Conservation (phyloP, 2,797 vertebrate species). For the Prunella strophiata region DNA sequence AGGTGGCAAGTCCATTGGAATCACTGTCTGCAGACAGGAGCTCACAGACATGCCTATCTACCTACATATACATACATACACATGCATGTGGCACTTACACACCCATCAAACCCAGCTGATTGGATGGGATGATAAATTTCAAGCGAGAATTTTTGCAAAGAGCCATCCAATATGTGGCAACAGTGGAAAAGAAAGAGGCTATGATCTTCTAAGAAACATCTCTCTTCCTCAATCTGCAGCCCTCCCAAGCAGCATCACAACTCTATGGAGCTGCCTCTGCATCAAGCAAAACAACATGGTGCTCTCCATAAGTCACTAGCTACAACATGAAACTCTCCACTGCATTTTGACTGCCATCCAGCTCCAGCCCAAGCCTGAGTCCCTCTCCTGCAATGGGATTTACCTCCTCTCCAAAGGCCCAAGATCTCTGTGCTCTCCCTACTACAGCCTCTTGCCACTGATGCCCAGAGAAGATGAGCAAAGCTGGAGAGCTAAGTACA, state of each 20-base stretch:
- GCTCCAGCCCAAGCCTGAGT: background rate
- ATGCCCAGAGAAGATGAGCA: fast-evolving
- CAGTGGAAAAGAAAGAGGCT: background rate
- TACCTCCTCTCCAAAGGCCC: background rate
- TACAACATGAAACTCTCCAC: background rate
- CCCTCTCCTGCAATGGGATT: background rate
- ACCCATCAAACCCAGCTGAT: background rate
- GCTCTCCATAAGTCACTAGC: background rate
- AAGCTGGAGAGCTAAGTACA: background rate
- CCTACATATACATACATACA: background rate
- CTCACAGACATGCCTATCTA: background rate
- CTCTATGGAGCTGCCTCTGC: background rate
- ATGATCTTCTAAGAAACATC: background rate
- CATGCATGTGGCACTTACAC: background rate
- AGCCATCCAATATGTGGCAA: background rate
- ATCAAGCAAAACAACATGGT: background rate
- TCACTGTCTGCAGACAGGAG: background rate
- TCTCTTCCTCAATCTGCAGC: background rate
- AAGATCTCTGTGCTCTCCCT: background rate
- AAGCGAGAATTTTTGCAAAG: background rate
- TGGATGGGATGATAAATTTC: background rate
- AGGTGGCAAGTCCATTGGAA: background rate
- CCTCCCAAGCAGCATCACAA: background rate
- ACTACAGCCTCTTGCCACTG: background rate
- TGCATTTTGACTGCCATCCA: background rate